Evolutionary conservation across 2,797 vertebrate species (phyloP), one percentile per base, ranked within the genome.

Genomic region (Kryptolebias ocellatus): DNA sequence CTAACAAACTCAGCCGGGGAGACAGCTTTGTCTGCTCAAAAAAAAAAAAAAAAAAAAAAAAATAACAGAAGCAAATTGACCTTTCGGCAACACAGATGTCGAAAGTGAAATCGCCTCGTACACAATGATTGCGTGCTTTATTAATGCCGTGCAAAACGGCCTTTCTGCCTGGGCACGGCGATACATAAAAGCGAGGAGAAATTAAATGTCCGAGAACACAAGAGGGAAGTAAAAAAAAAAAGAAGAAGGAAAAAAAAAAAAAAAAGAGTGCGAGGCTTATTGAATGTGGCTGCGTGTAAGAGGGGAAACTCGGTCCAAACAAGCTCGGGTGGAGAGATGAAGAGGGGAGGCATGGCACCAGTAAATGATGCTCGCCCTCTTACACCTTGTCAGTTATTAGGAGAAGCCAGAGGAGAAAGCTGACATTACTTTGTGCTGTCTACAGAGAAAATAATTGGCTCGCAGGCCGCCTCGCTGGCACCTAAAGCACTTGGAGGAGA

Each of bases 311-410:
- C 80, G 63, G 81, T 88, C 83, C 73, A 76, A 84, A 88, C 80
- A 80, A 83, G 83, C 74, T 67, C 3, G 67, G 80, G 70, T 71
- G 75, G 79, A 75, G 86, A 84, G 80, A 85, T 84, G 82, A 88
- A 83, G 87, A 83, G 77, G 64, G 72, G 84, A 87, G 81, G 83
- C 86, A 83, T 74, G 83, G 81, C 83, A 82, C 87, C 84, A 67
- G 88, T 88, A 91, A 92, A 89, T 91, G 88, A 90, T 90, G 80
- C 87, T 81, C 63, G 82, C 88, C 74, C 66, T 87, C 86, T 51
- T 83, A 80, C 86, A 91, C 86, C 86, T 88, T 92, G 90, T 90
- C 89, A 91, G 88, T 89, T 90, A 91, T 91, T 89, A 90, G 87
- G 78, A 88, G 84, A 74, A 84, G 86, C 83, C 86, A 83, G 89